Base-by-base conservation (phyloP, 2,113 vertebrate genomes). In the Petaurus breviceps region DNA sequence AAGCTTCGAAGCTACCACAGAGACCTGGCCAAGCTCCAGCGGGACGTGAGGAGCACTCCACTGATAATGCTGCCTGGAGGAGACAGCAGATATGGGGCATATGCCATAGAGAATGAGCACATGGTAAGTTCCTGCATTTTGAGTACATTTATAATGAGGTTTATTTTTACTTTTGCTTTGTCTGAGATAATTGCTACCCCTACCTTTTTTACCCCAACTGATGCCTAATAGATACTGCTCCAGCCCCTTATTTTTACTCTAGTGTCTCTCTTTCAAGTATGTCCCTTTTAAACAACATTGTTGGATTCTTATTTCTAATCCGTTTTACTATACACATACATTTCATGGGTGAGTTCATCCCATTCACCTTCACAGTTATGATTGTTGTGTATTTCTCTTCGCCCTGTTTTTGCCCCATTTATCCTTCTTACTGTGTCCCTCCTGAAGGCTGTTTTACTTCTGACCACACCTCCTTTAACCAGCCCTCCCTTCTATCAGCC, bases 21-120 rank as follows among this genome's bases (percentile, higher is more conserved):
- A 94, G 99, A 99, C 96, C 98, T 99, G 57, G 99, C 98, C 68
- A 99, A 99, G 97, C 98, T 99, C 95, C 99, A 99, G 98, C 98
- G 99, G 3, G 99, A 99, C 26, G 98, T 99, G 95, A 99, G 98
- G 94, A 99, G 91, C 96, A 98, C 97, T 0, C 98, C 99, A 95
- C 93, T 99, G 89, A 99, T 98, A 47, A 49, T 98, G 77, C 97
- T 98, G 46, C 95, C 98, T 49, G 98, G 98, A 53, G 97, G 97
- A 55, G 99, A 99, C 54, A 98, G 98, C 91, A 99, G 98, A 91
- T 99, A 98, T 0, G 98, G 99, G 26, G 96, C 99, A 95, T 99
- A 99, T 12, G 95, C 98, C 11, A 93, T 98, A 52, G 99, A 99
- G 97, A 99, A 99, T 54, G 99, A 99, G 11, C 99, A 99, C 25